These are phyloP conservation scores for Mycalesis mineus DNA, from an alignment of 2,888 invertebrate genomes.

Conservation along the genomic window DNA sequence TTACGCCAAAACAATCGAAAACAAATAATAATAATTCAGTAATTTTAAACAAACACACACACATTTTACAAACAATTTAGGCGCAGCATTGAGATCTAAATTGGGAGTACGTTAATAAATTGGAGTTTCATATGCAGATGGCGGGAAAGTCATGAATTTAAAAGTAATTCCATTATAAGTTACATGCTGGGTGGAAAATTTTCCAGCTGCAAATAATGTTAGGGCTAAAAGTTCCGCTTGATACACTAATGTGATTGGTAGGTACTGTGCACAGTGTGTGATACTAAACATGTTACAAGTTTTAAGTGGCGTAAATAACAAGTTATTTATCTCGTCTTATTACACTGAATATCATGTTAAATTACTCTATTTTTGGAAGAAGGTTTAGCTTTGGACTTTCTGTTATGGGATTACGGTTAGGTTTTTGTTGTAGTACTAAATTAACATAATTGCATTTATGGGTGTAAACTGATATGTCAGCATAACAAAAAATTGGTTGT, in stretches of 20 bases:
- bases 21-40: too few species aligned
- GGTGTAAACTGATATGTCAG: too few species aligned
- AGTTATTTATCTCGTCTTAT: slow-evolving; percentile 18
- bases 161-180: slow-evolving; percentile 72
- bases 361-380: neutral
- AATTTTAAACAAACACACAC: too few species aligned
- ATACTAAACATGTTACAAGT: slow-evolving; percentile 54
- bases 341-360: neutral
- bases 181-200: slow-evolving; percentile 53
- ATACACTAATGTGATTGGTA: slow-evolving; percentile 63
- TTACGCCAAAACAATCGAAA: neutral
- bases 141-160: slow-evolving; percentile 49
- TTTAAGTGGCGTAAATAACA: slow-evolving; percentile 58
- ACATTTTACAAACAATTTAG: slow-evolving; percentile 9
- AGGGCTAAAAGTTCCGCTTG: slow-evolving; percentile 49
- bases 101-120: slow-evolving; percentile 33
- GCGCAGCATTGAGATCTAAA: slow-evolving; percentile 36
- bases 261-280: slow-evolving; percentile 27
- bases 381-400: too few species aligned
- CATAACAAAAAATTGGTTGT: too few species aligned
- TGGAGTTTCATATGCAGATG: slow-evolving; percentile 35
- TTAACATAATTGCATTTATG: too few species aligned
- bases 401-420: too few species aligned
- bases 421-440: too few species aligned
- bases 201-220: slow-evolving; percentile 56